These are phyloP conservation scores for Gastracanthus pulcherrimus DNA, from an alignment of 2,888 invertebrate species.

Conservation along the genomic window DNA sequence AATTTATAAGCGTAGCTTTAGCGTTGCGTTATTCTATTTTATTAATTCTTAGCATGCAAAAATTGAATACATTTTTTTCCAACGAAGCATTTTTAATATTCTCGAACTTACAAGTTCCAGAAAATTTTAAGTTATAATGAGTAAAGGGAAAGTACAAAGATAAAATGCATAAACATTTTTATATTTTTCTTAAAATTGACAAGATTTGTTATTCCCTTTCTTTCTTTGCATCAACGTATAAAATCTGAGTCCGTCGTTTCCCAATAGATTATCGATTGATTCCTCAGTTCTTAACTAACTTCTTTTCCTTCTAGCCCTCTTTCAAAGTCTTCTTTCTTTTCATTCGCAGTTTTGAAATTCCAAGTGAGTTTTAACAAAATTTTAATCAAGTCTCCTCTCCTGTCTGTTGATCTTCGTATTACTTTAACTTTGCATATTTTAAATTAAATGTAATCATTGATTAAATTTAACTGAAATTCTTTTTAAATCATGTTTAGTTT, in stretches of 20 bases:
- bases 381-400: neutral
- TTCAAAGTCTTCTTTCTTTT: neutral
- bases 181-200: neutral
- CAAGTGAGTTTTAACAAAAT: neutral
- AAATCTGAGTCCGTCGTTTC: neutral
- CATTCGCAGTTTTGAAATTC: neutral
- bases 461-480: neutral
- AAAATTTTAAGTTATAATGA: neutral
- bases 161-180: neutral
- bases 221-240: too few species aligned
- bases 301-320: neutral
- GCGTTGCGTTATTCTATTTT: too few species aligned
- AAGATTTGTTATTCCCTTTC: neutral
- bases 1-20: too few species aligned
- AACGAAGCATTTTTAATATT: neutral
- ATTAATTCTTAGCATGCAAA: neutral
- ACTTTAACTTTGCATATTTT: neutral
- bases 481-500: neutral
- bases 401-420: neutral
- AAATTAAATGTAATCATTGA: neutral
- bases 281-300: slow-evolving; percentile 25
- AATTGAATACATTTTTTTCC: too few species aligned
- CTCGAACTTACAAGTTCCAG: neutral
- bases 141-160: neutral
- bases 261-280: slow-evolving; percentile 9